These are phyloP conservation scores for Myrmecobius fasciatus DNA, from an alignment of 2,113 vertebrate species.

Conservation along the genomic window DNA sequence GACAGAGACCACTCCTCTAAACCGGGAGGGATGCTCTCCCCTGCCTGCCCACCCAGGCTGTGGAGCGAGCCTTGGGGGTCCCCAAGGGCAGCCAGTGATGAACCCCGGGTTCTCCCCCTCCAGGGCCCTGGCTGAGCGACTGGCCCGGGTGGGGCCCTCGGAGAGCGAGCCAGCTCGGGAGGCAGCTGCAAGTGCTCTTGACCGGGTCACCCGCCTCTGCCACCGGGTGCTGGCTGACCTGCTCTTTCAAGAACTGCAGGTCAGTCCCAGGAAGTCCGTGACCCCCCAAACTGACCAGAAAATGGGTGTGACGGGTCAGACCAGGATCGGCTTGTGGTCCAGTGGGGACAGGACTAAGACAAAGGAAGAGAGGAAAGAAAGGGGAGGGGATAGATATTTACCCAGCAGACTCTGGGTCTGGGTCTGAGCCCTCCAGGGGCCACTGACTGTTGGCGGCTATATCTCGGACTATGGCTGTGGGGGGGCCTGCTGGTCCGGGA, in stretches of 20 bases:
- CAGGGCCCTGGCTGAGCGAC: slow-evolving; percentile 87
- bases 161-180: slow-evolving; percentile 86
- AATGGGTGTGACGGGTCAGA: neutral
- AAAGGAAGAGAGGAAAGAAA: neutral
- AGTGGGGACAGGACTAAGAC: neutral
- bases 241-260: slow-evolving; percentile 90
- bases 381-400: neutral
- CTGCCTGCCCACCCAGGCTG: too few species aligned
- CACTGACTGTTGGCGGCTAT: neutral
- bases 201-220: slow-evolving; percentile 87
- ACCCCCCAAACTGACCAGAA: neutral
- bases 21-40: neutral
- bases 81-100: neutral
- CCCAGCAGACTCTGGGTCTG: neutral
- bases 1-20: neutral
- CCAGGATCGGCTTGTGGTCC: too few species aligned
- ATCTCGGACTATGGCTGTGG: neutral
- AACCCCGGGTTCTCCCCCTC: neutral
- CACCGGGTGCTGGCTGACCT: slow-evolving; percentile 86
- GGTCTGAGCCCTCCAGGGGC: neutral
- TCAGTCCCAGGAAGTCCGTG: slow-evolving; percentile 60
- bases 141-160: slow-evolving; percentile 84
- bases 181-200: slow-evolving; percentile 84
- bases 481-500: neutral
- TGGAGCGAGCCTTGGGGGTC: neutral